phyloP scores from a whole-genome alignment of 1,140 invertebrate genomes.

The Conus ventricosus region DNA sequence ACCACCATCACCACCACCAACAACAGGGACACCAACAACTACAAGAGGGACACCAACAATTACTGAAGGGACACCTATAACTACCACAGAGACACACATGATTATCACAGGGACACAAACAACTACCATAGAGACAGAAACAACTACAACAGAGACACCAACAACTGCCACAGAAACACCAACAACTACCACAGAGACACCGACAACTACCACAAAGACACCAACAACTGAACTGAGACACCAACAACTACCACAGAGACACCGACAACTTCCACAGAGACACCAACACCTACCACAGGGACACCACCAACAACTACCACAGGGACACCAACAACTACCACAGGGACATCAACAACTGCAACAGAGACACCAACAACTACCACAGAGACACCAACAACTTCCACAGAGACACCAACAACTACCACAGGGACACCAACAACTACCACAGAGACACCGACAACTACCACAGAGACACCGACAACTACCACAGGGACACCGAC shows the following conservation, averaged over 20 bases:
- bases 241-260: slow-evolving; percentile 30
- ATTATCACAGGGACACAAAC: too few relatives aligned
- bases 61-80: too few relatives aligned
- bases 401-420: neutral
- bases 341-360: neutral
- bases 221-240: neutral
- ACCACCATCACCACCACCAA: too few relatives aligned
- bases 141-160: neutral
- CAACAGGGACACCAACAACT: too few relatives aligned
- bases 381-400: neutral
- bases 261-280: neutral
- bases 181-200: neutral
- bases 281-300: slow-evolving; percentile 21
- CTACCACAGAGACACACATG: too few relatives aligned
- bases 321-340: neutral
- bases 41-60: too few relatives aligned
- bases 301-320: neutral
- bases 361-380: slow-evolving; percentile 3
- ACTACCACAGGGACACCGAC: neutral
- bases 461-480: neutral
- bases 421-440: neutral
- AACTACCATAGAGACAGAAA: neutral
- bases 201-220: neutral
- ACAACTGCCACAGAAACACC: neutral
- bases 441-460: neutral